Evolutionary conservation across 2,888 invertebrate genomes (phyloP).

Genomic region (Coremacera marginata): DNA sequence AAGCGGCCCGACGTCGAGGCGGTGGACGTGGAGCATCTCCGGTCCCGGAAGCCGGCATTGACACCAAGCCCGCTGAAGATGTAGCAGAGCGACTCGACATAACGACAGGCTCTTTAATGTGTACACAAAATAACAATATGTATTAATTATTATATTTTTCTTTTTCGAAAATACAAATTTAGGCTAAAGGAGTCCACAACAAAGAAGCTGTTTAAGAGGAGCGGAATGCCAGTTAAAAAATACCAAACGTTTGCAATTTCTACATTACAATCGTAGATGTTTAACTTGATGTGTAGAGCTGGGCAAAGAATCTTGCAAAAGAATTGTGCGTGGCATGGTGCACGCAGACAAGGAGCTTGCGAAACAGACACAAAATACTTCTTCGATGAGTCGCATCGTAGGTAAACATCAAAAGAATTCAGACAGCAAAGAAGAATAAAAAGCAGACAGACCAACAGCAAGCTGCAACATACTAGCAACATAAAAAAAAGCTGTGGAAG

Average conservation of each 20-base stretch:
- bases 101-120: not conserved
- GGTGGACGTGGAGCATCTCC: conserved; percentile 65
- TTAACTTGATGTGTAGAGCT: too few relatives aligned
- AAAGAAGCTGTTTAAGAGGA: too few relatives aligned
- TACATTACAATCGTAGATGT: too few relatives aligned
- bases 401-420: not conserved
- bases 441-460: not conserved
- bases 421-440: not conserved
- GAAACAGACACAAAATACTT: not conserved
- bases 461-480: not conserved
- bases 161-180: too few relatives aligned
- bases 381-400: not conserved
- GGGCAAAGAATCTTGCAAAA: too few relatives aligned
- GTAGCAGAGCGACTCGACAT: conserved; percentile 26
- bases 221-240: too few relatives aligned
- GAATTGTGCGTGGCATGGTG: too few relatives aligned
- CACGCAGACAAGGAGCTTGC: not conserved
- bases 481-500: not conserved
- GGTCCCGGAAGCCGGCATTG: conserved; percentile 36
- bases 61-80: conserved; percentile 13
- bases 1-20: conserved; percentile 66
- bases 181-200: too few relatives aligned
- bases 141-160: too few relatives aligned
- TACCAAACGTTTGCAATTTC: too few relatives aligned
- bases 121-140: not conserved